phyloP scores from a whole-genome alignment of 2,888 invertebrate species.

The Pasiphila rectangulata region DNA sequence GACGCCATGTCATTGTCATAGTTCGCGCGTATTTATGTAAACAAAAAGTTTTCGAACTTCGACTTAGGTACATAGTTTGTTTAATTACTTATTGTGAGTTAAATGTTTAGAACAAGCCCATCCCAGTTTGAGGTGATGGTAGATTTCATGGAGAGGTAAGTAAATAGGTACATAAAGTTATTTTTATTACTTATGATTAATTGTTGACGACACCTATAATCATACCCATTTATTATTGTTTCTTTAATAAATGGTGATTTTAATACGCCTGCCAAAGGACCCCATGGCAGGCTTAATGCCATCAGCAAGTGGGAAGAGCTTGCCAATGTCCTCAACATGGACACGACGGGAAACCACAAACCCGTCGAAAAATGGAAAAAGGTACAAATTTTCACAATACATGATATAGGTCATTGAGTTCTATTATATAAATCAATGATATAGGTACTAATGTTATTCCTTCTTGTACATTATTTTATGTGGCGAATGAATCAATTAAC shows the following conservation, averaged over 20 bases:
- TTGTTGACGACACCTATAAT: no score
- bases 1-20: no score
- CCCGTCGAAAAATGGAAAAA: background rate
- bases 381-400: background rate
- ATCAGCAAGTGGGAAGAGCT: background rate
- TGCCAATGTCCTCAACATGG: background rate
- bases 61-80: no score
- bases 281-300: background rate
- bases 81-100: no score
- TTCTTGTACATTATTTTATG: no score
- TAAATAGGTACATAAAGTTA: no score
- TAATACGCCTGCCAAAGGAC: constrained; percentile 1
- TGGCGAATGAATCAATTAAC: no score
- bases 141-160: constrained; percentile 3
- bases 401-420: no score
- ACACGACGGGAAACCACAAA: background rate
- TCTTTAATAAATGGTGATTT: constrained; percentile 3
- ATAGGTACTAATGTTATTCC: no score
- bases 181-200: background rate
- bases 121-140: constrained; percentile 1
- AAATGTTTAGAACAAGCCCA: constrained; percentile 2
- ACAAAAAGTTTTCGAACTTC: no score
- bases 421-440: no score
- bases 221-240: background rate
- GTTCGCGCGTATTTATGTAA: no score